Base-by-base conservation (phyloP, 2,797 vertebrate genomes). In the Neopelma chrysocephalum region DNA sequence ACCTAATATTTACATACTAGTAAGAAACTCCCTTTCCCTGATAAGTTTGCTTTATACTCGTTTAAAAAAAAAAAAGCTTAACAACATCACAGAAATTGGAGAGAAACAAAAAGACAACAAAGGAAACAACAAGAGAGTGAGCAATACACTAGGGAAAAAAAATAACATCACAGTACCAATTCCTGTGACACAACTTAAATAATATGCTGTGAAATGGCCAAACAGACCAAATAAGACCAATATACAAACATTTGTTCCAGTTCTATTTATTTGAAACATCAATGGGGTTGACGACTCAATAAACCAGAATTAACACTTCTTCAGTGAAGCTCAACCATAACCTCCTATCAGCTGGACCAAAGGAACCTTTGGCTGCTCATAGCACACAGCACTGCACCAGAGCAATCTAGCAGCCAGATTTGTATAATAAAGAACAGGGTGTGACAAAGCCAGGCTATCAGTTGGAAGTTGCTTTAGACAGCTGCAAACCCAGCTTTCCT, bases 281-380 rank as follows among this genome's bases (percentile, higher is more conserved):
- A 48, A 19, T 1, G 1, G 20, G 23, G 17, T 5, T 82, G 50
- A 82, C 47, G 61, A 61, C 45, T 75, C 32, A 79, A 62, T 51
- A 82, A 93, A 80, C 15, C 25, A 86, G 79, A 91, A 78, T 53
- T 90, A 78, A 83, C 79, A 83, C 36, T 71, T 93, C 43, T 47
- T 47, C 69, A 69, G 45, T 1, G 21, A 87, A 61, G 45, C 18
- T 71, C 26, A 22, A 51, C 47, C 57, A 29, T 66, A 76, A 79
- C 54, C 15, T 71, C 31, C 34, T 14, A 20, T 9, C 0, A 0
- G 45, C 32, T 45, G n/a, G 65, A 56, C 50, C 34, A 31, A 82
- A 75, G 65, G 57, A 92, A 64, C 11, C 23, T 75, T 64, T 51
- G 50, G 54, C 56, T 87, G 70, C 62, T 82, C 26, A n/a, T 1